Conservation (phyloP, 1,140 invertebrate species). For the Heterodera schachtii region DNA sequence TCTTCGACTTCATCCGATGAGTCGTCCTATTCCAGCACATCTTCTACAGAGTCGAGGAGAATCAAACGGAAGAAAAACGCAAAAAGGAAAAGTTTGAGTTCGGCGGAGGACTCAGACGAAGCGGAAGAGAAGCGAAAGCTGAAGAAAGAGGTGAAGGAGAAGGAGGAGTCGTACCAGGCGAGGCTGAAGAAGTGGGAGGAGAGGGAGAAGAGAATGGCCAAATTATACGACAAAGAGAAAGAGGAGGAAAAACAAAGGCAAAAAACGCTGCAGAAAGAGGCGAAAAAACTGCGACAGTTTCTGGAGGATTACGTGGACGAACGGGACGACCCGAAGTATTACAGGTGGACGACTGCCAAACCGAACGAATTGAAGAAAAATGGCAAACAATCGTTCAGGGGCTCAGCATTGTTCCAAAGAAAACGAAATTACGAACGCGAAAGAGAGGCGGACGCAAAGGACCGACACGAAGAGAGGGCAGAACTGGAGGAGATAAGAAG, state of each 20-base stretch:
- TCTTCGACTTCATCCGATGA: background rate
- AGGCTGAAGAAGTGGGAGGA: constrained; percentile 77
- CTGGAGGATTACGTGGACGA: constrained; percentile 98
- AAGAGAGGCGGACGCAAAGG: constrained; percentile 84
- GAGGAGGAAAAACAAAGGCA: constrained; percentile 74
- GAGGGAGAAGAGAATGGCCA: constrained; percentile 85
- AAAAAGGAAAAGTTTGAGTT: background rate
- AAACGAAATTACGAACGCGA: constrained; percentile 86
- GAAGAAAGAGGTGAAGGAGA: constrained; percentile 45
- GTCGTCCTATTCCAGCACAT: background rate
- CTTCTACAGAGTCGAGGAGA: background rate
- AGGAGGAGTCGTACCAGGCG: constrained; percentile 48
- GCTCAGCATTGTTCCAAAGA: constrained; percentile 83
- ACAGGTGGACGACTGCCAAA: constrained; percentile 73
- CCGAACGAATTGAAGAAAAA: background rate
- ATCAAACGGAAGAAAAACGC: background rate
- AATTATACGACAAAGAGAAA: constrained; percentile 87
- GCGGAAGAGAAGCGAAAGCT: constrained; percentile 19
- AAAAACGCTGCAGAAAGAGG: constrained; percentile 71
- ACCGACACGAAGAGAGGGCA: constrained; percentile 84
- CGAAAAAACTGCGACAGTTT: constrained; percentile 91
- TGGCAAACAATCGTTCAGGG: constrained; percentile 69
- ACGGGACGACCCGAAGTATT: constrained; percentile 92
- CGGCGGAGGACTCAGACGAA: constrained; percentile 3
- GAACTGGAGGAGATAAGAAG: constrained; percentile 85